phyloP scores from a whole-genome alignment of 37 sponge, comb jelly and placozoan species.

The Axinella damicornis region DNA sequence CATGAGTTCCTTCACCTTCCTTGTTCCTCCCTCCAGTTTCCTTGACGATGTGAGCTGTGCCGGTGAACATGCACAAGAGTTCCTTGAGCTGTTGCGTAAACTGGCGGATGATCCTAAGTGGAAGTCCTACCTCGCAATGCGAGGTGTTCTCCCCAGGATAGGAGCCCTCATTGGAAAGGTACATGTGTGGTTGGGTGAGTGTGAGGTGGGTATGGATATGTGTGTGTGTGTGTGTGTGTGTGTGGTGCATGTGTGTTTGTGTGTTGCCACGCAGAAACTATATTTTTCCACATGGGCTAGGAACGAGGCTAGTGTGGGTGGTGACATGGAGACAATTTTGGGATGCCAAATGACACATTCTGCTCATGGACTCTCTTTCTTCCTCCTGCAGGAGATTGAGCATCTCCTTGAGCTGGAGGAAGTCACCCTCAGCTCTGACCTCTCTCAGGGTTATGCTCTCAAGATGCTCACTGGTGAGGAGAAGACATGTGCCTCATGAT shows the following conservation, averaged over 20 bases:
- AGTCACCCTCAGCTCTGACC: constrained; percentile 84
- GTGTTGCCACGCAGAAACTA: too few species aligned
- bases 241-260: constrained; percentile 2
- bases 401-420: constrained; percentile 76
- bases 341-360: too few species aligned
- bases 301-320: too few species aligned
- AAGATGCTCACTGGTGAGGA: constrained; percentile 80
- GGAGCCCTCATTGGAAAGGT: constrained; percentile 60
- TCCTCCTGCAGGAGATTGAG: constrained; percentile 65
- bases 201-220: neutral
- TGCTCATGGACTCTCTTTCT: neutral
- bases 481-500: neutral
- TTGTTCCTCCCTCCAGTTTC: constrained; percentile 60
- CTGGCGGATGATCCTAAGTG: constrained; percentile 67
- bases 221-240: constrained; percentile 39
- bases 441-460: constrained; percentile 92
- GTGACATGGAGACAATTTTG: too few species aligned
- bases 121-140: constrained; percentile 83
- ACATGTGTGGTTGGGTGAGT: constrained; percentile 6
- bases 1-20: neutral
- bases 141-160: constrained; percentile 73
- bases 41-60: constrained; percentile 73
- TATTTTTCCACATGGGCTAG: too few species aligned
- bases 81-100: constrained; percentile 63
- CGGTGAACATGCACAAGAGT: constrained; percentile 88